A percentile compares a stretch with the other conserved stretches of the same genome.
These are phyloP conservation scores for Trochalopteron elliotii DNA, from an alignment of 2,113 vertebrate species.

Conservation along the genomic window DNA sequence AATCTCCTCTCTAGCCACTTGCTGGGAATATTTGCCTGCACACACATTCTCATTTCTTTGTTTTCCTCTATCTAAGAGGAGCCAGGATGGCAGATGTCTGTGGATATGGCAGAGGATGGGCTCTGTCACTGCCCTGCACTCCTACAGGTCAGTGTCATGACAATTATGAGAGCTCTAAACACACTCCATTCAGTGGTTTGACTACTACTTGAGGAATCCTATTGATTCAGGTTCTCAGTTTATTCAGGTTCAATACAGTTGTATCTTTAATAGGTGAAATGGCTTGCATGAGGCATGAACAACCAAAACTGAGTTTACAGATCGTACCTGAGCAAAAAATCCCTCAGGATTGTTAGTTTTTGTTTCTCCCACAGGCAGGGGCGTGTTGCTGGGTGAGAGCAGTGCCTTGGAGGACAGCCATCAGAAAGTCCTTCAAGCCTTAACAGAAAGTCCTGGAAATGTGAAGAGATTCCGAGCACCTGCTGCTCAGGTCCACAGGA, in stretches of 20 bases:
- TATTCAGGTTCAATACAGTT: neutral
- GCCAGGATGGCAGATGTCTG: neutral
- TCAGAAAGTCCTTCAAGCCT: neutral
- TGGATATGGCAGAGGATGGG: neutral
- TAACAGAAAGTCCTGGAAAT: neutral
- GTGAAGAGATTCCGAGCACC: neutral
- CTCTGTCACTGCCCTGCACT: neutral
- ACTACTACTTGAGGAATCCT: neutral
- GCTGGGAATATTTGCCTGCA: neutral
- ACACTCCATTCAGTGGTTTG: neutral
- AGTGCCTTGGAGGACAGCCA: rapidly evolving
- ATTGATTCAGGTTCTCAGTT: neutral
- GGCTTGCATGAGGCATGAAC: neutral
- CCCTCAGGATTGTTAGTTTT: neutral
- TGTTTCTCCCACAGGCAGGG: neutral
- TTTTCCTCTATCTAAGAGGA: neutral
- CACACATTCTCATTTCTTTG: neutral
- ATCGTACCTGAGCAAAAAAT: neutral
- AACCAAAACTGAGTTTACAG: neutral
- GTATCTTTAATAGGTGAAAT: neutral
- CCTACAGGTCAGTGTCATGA: neutral
- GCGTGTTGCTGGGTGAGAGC: neutral
- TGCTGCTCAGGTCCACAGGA: rapidly evolving
- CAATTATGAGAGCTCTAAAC: neutral
- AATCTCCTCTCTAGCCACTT: rapidly evolving